Base-by-base conservation (phyloP, 1,140 invertebrate genomes). In the Cherax quadricarinatus region DNA sequence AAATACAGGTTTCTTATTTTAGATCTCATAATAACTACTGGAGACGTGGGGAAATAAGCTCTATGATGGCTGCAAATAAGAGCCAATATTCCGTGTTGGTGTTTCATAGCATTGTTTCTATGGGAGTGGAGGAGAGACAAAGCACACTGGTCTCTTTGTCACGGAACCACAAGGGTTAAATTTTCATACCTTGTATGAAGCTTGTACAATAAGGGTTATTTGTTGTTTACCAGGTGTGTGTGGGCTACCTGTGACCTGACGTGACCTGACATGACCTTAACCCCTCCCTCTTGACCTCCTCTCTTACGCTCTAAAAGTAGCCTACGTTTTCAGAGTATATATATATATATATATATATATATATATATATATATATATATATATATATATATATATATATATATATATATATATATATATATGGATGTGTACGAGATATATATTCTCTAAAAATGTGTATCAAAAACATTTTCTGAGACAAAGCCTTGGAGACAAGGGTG, bases 1-100 rank as follows among this genome's bases (percentile, higher is more conserved):
- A 66, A 66, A 66, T 66, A 66, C 62, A 66, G 62, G 62, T 66
- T 66, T 66, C 62, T 66, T 66, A 66, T 66, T 66, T 66, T 66
- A 21, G 62, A 66, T 66, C 62, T 66, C 62, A 66, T 66, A 66
- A 66, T 18, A 66, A 66, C 4, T 16, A 4, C 18, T 18, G 18
- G 62, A 66, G 18, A 60, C 4, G 18, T 66, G 62, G 18, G 14
- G 16, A 66, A 66, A 10, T 66, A 66, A 5, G 53, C 53, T 14
- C 53, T 57, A 66, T 66, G 5, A 5, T 66, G 1, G 62, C 4
- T 6, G 62, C 10, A 66, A 16, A 16, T 66, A 66, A 18, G 16
- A 21, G 4, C 62, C 14, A 66, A 66, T 16, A 5, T 66, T 14
- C 10, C 18, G 16, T 16, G 16, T 14, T 9, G 62, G 62, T 66